Evolutionary conservation across 2,888 invertebrate genomes (phyloP), one percentile per base, ranked within the genome.

Genomic region (Eupithecia subumbrata): DNA sequence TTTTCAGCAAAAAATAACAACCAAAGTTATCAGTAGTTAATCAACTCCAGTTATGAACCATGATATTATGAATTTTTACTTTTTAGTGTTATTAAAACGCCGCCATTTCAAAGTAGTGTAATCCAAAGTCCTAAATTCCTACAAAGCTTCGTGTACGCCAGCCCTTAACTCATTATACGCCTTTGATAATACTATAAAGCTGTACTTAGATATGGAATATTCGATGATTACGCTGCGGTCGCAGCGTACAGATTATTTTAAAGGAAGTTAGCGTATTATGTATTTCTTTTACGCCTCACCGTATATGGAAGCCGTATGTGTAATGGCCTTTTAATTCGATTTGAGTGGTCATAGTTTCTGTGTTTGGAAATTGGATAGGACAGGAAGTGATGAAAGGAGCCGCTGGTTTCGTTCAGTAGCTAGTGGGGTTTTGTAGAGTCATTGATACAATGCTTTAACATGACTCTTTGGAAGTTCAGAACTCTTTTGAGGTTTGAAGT

Each of bases 101-200:
- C 30, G n/a, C n/a, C n/a, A n/a, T n/a, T n/a, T n/a, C n/a, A 30
- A 30, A 30, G 30, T 30, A 30, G 52, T 52, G 3, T 56, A 12
- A 22, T 56, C n/a, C 9, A 56, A 25, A 25, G 9, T 25, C 25
- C 60, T 60, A 14, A 25, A 25, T 25, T 25, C 5, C 60, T 22
- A 34, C 8, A 40, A 52, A 30, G 12, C 25, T 56, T 52, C 74
- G 64, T 73, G 45, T 77, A 73, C 16, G 52, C 70, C 45, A 67
- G 82, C 88, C 85, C 86, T 87, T 89, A 91, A 90, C 92, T 93
- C 93, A 94, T 94, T 95, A 95, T 92, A 93, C 93, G 92, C 88
- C 89, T 89, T 86, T 91, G 93, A 94, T 94, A 94, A 94, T 90
- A 88, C 85, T 90, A 92, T 92, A 89, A 92, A 93, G 89, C 90